Conservation (phyloP, 2,113 vertebrate species). For the Todiramphus chloris region DNA sequence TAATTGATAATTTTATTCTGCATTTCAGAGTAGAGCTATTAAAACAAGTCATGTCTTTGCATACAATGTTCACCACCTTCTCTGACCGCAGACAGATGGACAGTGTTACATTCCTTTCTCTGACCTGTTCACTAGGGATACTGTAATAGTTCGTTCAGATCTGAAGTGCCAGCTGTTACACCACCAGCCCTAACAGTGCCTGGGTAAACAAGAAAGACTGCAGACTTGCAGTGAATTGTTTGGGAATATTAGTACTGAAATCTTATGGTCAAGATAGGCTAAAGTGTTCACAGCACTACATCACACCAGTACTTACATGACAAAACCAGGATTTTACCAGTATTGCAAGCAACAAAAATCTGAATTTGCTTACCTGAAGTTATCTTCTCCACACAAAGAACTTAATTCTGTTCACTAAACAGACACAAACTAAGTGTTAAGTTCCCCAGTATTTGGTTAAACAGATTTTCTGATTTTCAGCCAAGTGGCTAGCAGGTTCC, state of each 20-base stretch:
- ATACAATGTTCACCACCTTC: neutral
- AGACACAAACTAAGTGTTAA: neutral
- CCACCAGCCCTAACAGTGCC: neutral
- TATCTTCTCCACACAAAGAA: neutral
- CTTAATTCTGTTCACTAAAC: rapidly evolving
- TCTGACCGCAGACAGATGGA: neutral
- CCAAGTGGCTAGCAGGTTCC: neutral
- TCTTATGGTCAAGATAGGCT: neutral
- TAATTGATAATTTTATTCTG: neutral
- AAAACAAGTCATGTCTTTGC: neutral
- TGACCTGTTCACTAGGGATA: neutral
- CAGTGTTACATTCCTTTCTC: neutral
- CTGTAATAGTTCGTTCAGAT: neutral
- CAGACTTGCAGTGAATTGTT: neutral
- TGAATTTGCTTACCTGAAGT: neutral
- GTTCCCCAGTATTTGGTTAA: neutral
- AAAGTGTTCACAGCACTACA: neutral
- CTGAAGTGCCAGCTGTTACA: neutral
- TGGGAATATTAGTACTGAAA: neutral
- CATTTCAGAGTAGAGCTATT: neutral
- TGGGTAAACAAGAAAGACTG: neutral
- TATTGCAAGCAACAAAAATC: neutral
- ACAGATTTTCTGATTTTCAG: neutral
- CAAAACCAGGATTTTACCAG: neutral
- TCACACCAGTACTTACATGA: neutral